Percentiles rank a stretch among this genome's conserved stretches.
Conservation (phyloP, 1,140 invertebrate species). For the Halyomorpha halys region DNA sequence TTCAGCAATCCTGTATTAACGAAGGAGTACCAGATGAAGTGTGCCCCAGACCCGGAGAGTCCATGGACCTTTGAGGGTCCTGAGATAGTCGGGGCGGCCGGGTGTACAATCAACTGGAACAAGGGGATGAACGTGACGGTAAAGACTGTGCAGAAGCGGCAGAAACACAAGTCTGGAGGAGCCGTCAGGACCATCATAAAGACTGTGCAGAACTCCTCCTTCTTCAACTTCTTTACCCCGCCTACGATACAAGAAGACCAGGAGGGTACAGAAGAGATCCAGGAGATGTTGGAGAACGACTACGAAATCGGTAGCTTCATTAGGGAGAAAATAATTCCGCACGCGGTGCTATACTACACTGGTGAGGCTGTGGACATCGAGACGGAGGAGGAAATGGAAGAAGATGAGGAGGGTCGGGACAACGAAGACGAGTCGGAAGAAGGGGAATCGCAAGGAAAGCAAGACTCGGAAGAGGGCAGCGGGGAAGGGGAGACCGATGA, state of each 20-base stretch:
- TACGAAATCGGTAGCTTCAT: slow-evolving; percentile 74
- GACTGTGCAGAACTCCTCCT: slow-evolving; percentile 84
- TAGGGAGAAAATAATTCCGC: slow-evolving; percentile 58
- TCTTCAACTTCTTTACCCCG: slow-evolving; percentile 97
- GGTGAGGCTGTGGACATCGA: slow-evolving; percentile 40
- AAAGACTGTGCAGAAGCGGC: slow-evolving; percentile 88
- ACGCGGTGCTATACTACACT: slow-evolving; percentile 88
- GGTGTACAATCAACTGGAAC: slow-evolving; percentile 86
- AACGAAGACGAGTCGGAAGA: background rate
- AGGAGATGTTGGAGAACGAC: slow-evolving; percentile 68
- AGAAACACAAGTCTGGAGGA: slow-evolving; percentile 67
- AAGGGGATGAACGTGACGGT: slow-evolving; percentile 93
- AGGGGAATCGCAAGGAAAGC: no score
- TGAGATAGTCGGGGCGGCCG: slow-evolving; percentile 89
- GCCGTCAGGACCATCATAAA: slow-evolving; percentile 79
- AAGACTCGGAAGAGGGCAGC: no score
- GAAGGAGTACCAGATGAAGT: slow-evolving; percentile 92
- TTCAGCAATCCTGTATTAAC: slow-evolving; percentile 88
- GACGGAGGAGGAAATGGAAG: background rate
- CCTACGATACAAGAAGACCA: slow-evolving; percentile 41
- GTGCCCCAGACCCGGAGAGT: slow-evolving; percentile 76
- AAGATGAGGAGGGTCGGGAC: background rate
- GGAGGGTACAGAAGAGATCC: background rate
- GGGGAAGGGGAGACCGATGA: no score
- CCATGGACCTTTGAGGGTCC: slow-evolving; percentile 96